A percentile compares a stretch with the other conserved stretches of the same genome.
These are phyloP conservation scores for Habroteleia sp. DNA, from an alignment of 2,888 invertebrate species.

Conservation along the genomic window DNA sequence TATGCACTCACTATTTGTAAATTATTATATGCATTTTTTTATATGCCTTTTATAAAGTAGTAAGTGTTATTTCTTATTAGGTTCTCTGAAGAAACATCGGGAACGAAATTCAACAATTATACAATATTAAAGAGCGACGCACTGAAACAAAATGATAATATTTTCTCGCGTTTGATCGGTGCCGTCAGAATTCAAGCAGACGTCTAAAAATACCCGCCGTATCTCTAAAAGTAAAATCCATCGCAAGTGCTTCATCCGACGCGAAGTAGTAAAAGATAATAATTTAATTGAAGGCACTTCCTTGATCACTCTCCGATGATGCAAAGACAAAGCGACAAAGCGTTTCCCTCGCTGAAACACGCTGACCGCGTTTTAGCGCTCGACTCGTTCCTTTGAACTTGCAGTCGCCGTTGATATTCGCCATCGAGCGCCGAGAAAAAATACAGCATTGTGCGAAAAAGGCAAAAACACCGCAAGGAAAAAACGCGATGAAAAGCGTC, in stretches of 20 bases:
- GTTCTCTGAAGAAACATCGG: too few relatives aligned
- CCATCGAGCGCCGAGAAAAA: constrained; percentile 46
- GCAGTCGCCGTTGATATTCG: constrained; percentile 40
- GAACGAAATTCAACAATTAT: too few relatives aligned
- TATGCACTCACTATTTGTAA: too few relatives aligned
- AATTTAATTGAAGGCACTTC: constrained; percentile 58
- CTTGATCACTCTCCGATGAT: constrained; percentile 61
- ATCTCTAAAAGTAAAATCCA: constrained; percentile 22
- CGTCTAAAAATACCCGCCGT: constrained; percentile 15
- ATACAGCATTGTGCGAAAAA: constrained; percentile 3
- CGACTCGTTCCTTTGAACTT: constrained; percentile 53
- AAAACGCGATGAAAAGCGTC: constrained; percentile 6
- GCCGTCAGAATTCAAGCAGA: constrained; percentile 8
- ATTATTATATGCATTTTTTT: too few relatives aligned
- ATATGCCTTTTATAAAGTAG: too few relatives aligned
- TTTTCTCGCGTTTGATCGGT: constrained; percentile 4
- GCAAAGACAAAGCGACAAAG: constrained; percentile 61
- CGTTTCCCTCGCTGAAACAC: constrained; percentile 53
- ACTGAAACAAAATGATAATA: too few relatives aligned
- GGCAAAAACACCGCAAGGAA: neutral
- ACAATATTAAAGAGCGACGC: too few relatives aligned
- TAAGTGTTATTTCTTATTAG: too few relatives aligned
- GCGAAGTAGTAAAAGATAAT: constrained; percentile 47
- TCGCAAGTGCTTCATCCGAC: constrained; percentile 19
- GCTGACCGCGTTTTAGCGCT: constrained; percentile 63